A percentile compares a stretch with the other conserved stretches of the same genome.
These are phyloP conservation scores for Lutraria rhynchaena DNA, from an alignment of 1,140 invertebrate genomes.

Conservation along the genomic window DNA sequence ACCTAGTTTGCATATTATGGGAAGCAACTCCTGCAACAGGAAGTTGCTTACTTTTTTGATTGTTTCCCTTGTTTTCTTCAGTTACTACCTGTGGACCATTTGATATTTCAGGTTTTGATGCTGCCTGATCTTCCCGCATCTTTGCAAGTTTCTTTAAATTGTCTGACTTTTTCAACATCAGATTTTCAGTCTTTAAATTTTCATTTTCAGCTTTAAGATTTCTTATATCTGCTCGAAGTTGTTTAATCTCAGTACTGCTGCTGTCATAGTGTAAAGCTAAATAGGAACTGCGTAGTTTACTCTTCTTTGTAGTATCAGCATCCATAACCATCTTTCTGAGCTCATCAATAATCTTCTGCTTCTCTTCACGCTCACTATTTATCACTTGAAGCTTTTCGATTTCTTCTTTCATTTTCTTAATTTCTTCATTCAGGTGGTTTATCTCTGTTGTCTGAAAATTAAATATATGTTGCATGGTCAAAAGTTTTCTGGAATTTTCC, in stretches of 20 bases:
- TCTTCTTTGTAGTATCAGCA: slow-evolving; percentile 54
- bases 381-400: slow-evolving; percentile 49
- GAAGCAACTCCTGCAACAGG: slow-evolving; percentile 9
- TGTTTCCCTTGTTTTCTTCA: slow-evolving; percentile 18
- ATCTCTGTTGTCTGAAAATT: slow-evolving; percentile 48
- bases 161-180: slow-evolving; percentile 56
- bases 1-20: slow-evolving; percentile 5
- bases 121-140: slow-evolving; percentile 29
- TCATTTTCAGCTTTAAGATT: slow-evolving; percentile 47
- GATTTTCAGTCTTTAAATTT: slow-evolving; percentile 53
- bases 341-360: slow-evolving; percentile 60
- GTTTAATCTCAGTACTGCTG: slow-evolving; percentile 46
- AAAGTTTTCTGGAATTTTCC: too few relatives aligned
- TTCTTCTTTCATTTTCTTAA: slow-evolving; percentile 56
- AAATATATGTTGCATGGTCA: not conserved
- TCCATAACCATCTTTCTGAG: slow-evolving; percentile 58
- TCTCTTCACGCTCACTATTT: slow-evolving; percentile 55
- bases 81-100: slow-evolving; percentile 22
- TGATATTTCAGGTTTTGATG: slow-evolving; percentile 4
- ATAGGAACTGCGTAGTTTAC: slow-evolving; percentile 53
- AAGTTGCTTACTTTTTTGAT: slow-evolving; percentile 13
- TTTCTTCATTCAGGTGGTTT: slow-evolving; percentile 46
- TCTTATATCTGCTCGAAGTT: slow-evolving; percentile 40
- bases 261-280: slow-evolving; percentile 52
- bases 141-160: slow-evolving; percentile 51